phyloP scores from a whole-genome alignment of 2,888 invertebrate genomes.

The Orthonychiurus folsomi region DNA sequence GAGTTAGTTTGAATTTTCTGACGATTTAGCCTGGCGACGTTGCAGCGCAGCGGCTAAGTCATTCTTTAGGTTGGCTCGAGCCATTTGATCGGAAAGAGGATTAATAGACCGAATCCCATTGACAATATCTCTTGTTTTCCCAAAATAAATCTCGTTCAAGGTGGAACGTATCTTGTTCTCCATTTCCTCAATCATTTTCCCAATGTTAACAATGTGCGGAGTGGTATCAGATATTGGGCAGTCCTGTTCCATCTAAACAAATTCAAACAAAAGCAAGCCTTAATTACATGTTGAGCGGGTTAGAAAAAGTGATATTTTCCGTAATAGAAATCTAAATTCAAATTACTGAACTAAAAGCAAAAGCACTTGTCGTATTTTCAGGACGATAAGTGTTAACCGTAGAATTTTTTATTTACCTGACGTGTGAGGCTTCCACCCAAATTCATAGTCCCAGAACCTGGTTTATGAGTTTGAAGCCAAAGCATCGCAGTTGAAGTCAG shows the following conservation, averaged over 20 bases:
- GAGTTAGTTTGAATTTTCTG: not conserved
- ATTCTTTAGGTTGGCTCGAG: conserved; percentile 73
- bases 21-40: conserved; percentile 58
- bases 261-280: conserved; percentile 7
- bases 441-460: conserved; percentile 95
- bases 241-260: conserved; percentile 75
- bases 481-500: conserved; percentile 98
- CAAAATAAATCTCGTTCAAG: conserved; percentile 97
- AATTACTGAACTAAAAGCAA: too few species aligned
- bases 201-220: conserved; percentile 97
- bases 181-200: conserved; percentile 98
- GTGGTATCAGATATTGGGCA: conserved; percentile 80
- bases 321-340: too few species aligned
- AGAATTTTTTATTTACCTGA: conserved; percentile 65
- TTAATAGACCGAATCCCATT: conserved; percentile 79
- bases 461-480: conserved; percentile 95
- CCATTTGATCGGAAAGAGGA: conserved; percentile 71
- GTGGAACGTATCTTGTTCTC: conserved; percentile 98
- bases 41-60: conserved; percentile 75
- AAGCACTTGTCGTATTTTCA: too few species aligned
- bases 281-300: too few species aligned
- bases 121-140: conserved; percentile 97
- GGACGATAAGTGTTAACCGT: too few species aligned
- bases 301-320: too few species aligned
- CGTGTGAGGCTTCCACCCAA: conserved; percentile 95